phyloP scores from a whole-genome alignment of 2,797 vertebrate genomes.

The Sylvilagus floridanus region DNA sequence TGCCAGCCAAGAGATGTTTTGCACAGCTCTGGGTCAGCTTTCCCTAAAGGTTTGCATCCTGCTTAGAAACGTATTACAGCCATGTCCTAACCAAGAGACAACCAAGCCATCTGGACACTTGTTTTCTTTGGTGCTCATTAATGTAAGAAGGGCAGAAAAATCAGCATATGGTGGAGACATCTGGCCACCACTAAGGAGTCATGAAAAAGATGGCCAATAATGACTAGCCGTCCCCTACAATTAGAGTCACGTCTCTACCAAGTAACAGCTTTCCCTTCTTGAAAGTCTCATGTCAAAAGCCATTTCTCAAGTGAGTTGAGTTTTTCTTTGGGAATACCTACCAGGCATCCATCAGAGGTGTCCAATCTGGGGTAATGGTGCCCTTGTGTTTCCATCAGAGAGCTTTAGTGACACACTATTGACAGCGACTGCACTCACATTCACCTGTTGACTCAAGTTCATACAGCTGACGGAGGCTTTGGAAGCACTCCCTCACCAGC shows the following conservation, averaged over 20 bases:
- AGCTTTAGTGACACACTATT: neutral
- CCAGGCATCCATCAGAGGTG: neutral
- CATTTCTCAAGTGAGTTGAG: neutral
- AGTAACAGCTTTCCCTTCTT: neutral
- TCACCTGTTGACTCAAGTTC: neutral
- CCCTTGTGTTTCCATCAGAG: neutral
- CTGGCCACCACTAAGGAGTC: neutral
- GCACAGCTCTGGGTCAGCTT: neutral
- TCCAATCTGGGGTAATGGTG: rapidly evolving
- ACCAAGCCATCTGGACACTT: neutral
- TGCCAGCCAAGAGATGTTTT: neutral
- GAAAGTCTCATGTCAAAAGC: neutral
- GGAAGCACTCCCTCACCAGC: neutral
- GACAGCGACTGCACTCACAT: neutral
- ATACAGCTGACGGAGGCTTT: no score
- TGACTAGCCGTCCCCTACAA: no score
- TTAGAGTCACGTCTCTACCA: neutral
- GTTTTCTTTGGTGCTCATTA: neutral
- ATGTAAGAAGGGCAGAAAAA: slow-evolving; percentile 32
- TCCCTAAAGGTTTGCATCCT: neutral
- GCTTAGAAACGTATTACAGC: neutral
- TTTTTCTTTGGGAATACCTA: neutral
- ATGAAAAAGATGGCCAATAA: neutral
- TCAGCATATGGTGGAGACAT: neutral
- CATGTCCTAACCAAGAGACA: neutral